Base-by-base conservation (phyloP, 2,113 vertebrate species). In the Chaetops frenatus region DNA sequence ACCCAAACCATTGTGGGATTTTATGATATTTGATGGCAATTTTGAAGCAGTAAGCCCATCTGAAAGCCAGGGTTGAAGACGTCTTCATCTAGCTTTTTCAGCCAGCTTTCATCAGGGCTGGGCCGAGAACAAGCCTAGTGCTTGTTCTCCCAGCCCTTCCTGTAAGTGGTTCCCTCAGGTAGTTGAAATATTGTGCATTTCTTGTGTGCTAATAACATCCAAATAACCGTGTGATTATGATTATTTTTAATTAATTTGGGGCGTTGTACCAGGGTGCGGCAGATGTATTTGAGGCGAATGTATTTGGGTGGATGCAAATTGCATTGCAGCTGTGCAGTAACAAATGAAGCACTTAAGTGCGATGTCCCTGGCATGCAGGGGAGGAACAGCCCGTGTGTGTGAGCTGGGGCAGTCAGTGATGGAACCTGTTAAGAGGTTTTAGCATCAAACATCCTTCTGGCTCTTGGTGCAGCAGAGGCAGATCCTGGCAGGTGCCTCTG, bases 51-150 rank as follows among this genome's bases (percentile, higher is more conserved):
- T 54, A 35, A 72, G 14, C 21, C 21, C 9, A 31, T 19, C 4
- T 15, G 42, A 50, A 72, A 82, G 47, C 40, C 19, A 1, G 1
- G 7, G 11, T 5, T 15, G 58, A 60, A 44, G 56, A 18, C 1
- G 5, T 45, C 83, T 81, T 60, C 20, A 31, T 31, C 16, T 28
- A 16, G n/a, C 8, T 51, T 77, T 60, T 51, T 67, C 36, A 58
- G 35, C 21, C n/a, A 19, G 42, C 18, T 69, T 77, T 57, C 31
- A 13, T 48, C n/a, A 51, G 51, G 81, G 45, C 50, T 92, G 1
- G 1, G 51, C 1, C 0, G 53, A 50, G 53, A 35, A 21, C 1
- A 15, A 61, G 28, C 45, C 14, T 21, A 6, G 35, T 0, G 0
- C 40, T 40, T 64, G 28, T 47, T 56, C 11, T 13, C 7, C 27